Evolutionary conservation across 2,888 invertebrate species (phyloP), one percentile per base, ranked within the genome.

Genomic region (Agapostemon virescens): DNA sequence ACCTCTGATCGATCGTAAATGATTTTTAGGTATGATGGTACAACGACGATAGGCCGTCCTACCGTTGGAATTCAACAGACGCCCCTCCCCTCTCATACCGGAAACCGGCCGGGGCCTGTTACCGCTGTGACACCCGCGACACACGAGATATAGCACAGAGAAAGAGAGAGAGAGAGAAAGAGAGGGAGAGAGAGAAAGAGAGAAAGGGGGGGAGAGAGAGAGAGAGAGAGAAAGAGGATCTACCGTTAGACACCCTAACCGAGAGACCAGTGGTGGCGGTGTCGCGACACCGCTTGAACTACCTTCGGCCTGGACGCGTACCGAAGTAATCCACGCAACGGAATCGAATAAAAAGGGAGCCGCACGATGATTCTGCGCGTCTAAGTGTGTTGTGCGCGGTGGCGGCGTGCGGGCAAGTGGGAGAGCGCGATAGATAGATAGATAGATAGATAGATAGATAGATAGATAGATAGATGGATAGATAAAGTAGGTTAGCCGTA

Each of bases 291-390:
- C 52, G 73, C 73, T 52, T 9, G 36, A 72, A 69, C n/a, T 70
- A 30, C 68, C 15, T 55, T 58, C 45, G 77, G 49, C n/a, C 63
- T 74, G 55, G 55, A 69, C 75, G 69, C 74, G 79, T 64, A 74
- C 69, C 76, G 30, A 52, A 36, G 63, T 63, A 36, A 63, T 36
- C 63, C 38, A 40, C 69, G 38, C 69, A 55, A 4, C 38, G 81
- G 77, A 86, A 88, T 88, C 86, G 88, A 20, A 85, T 79, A 80
- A 77, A n/a, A n/a, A 63, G n/a, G n/a, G 79, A 77, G 79, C 80
- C 83, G 80, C 79, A 81, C 84, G 84, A 89, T 89, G 89, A 87
- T 88, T 87, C 87, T 88, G 88, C 89, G 89, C 88, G 88, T 87
- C 84, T 87, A 82, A 86, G 74, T 67, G 84, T 33, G 61, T 36